Conservation (phyloP, 2,113 vertebrate species). For the Dasypus novemcinctus region DNA sequence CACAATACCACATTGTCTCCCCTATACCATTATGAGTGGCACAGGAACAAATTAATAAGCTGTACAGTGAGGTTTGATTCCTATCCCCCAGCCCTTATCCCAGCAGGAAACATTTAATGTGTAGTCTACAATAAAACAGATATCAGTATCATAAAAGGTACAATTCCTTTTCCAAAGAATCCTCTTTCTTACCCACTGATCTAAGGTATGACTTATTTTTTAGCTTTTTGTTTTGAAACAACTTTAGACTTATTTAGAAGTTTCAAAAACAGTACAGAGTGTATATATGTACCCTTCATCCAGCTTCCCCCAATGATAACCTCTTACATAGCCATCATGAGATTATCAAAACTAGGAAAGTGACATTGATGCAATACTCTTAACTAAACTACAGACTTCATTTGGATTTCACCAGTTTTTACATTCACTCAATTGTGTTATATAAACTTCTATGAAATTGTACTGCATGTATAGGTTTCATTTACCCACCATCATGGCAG, state of each 20-base stretch:
- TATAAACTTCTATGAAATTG: neutral
- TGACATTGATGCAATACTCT: neutral
- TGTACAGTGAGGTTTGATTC: neutral
- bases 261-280: neutral
- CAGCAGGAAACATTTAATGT: neutral
- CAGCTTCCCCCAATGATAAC: neutral
- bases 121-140: neutral
- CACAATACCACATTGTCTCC: neutral
- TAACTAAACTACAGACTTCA: neutral
- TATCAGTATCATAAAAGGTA: neutral
- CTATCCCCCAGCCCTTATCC: neutral
- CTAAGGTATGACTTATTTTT: neutral
- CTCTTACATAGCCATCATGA: neutral
- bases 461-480: neutral
- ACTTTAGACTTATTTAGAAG: conserved; percentile 1
- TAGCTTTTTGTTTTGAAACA: neutral
- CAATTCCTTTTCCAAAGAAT: neutral
- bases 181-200: neutral
- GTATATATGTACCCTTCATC: neutral
- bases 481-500: neutral
- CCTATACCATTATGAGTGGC: accelerated
- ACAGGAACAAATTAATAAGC: neutral
- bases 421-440: neutral
- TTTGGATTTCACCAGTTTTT: neutral
- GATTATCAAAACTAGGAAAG: neutral